Percentiles rank a stretch among this genome's conserved stretches.
Evolutionary conservation across 2,113 vertebrate genomes (phyloP).

Genomic region (Guaruba guarouba): DNA sequence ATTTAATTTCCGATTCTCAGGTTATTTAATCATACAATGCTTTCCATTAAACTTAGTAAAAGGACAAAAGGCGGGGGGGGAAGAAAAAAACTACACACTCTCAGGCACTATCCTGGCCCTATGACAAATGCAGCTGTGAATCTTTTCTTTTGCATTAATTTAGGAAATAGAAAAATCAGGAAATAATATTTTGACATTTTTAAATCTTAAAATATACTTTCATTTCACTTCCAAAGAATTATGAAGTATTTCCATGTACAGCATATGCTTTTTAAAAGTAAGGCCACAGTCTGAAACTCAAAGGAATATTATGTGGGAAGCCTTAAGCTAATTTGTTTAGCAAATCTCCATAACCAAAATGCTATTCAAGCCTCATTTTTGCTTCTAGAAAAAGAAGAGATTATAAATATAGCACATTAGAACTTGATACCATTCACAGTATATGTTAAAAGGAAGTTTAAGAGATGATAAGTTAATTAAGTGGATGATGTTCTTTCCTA

Average conservation of each 20-base stretch:
- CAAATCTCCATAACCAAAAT: slow-evolving; percentile 20
- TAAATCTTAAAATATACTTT: slow-evolving; percentile 35
- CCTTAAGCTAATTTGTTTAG: background rate
- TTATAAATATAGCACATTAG: slow-evolving; percentile 19
- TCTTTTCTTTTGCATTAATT: background rate
- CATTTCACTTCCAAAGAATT: slow-evolving; percentile 5
- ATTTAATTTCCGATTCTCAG: background rate
- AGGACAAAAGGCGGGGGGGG: background rate
- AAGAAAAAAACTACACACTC: background rate
- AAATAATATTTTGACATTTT: slow-evolving; percentile 36
- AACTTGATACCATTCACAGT: background rate
- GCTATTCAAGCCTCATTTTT: background rate
- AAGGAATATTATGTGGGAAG: slow-evolving; percentile 9
- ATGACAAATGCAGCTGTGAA: background rate
- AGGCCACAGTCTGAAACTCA: slow-evolving; percentile 19
- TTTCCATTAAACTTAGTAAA: background rate
- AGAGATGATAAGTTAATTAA: background rate
- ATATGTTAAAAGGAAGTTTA: background rate
- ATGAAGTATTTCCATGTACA: slow-evolving; percentile 9
- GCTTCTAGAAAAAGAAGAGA: background rate
- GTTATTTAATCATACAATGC: background rate
- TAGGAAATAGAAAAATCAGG: background rate
- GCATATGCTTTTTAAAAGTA: slow-evolving; percentile 31
- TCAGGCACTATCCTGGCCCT: background rate
- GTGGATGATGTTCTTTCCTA: background rate